Percentiles rank a stretch among this genome's conserved stretches.
These are phyloP conservation scores for Chanos chanos DNA, from an alignment of 2,797 vertebrate genomes.

Conservation along the genomic window DNA sequence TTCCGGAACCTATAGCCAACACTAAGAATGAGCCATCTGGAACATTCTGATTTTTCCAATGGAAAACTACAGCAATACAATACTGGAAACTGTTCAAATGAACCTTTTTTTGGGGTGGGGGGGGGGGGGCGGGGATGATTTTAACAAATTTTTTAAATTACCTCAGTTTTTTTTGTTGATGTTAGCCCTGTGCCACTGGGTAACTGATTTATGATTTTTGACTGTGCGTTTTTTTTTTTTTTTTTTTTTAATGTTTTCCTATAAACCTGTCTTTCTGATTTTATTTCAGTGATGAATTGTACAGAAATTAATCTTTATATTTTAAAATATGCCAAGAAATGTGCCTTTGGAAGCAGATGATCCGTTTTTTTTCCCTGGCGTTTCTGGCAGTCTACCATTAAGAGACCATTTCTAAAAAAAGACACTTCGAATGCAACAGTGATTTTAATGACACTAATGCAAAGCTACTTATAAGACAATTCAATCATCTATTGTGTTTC, in stretches of 20 bases:
- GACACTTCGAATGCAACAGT: constrained; percentile 34
- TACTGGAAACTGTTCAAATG: constrained; percentile 41
- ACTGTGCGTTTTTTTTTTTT: constrained; percentile 18
- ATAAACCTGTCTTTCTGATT: constrained; percentile 28
- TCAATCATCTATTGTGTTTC: constrained; percentile 30
- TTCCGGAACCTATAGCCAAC: constrained; percentile 23
- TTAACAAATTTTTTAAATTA: constrained; percentile 72
- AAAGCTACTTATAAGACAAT: constrained; percentile 36
- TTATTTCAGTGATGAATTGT: constrained; percentile 49
- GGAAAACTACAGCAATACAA: constrained; percentile 55
- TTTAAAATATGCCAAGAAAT: constrained; percentile 61
- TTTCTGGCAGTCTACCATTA: constrained; percentile 30
- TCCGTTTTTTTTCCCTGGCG: constrained; percentile 35
- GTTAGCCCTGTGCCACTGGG: constrained; percentile 28
- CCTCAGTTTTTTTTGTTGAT: constrained; percentile 61
- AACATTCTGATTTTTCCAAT: constrained; percentile 37
- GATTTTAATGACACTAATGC: constrained; percentile 36
- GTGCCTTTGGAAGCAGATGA: constrained; percentile 41
- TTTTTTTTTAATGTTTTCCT: constrained; percentile 29
- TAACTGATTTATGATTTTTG: constrained; percentile 14
- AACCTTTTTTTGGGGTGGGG: constrained; percentile 24
- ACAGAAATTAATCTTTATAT: constrained; percentile 44
- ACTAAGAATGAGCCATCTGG: constrained; percentile 21
- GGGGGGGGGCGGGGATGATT: too few relatives aligned
- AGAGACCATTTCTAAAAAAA: constrained; percentile 31